phyloP scores from a whole-genome alignment of 1,140 invertebrate genomes.

The Aricia agestis region DNA sequence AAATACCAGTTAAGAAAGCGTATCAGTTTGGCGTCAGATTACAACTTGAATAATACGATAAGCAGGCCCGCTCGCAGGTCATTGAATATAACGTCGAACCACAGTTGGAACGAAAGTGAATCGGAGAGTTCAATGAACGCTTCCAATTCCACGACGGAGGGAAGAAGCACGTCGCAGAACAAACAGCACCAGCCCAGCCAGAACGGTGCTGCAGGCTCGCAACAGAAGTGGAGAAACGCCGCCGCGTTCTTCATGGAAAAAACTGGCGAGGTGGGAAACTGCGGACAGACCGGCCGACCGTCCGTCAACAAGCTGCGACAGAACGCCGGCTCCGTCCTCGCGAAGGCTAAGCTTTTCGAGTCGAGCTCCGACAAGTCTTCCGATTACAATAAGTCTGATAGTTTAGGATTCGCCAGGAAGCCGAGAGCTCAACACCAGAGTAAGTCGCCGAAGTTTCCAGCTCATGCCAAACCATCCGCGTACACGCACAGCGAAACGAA shows the following conservation, averaged over 20 bases:
- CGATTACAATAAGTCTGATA: slow-evolving; percentile 46
- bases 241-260: slow-evolving; percentile 69
- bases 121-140: slow-evolving; percentile 54
- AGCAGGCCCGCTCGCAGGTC: slow-evolving; percentile 53
- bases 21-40: slow-evolving; percentile 50
- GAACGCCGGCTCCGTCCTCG: slow-evolving; percentile 81
- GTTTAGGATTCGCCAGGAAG: slow-evolving; percentile 55
- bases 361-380: slow-evolving; percentile 69
- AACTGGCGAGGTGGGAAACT: slow-evolving; percentile 57
- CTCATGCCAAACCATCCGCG: slow-evolving; percentile 32
- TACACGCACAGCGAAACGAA: slow-evolving; percentile 5
- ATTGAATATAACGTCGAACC: slow-evolving; percentile 51
- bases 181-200: slow-evolving; percentile 38
- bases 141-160: slow-evolving; percentile 47
- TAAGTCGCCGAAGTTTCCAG: slow-evolving; percentile 42
- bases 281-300: slow-evolving; percentile 73
- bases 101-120: slow-evolving; percentile 42
- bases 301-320: slow-evolving; percentile 80
- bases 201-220: slow-evolving; percentile 43
- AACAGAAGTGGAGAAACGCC: slow-evolving; percentile 66
- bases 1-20: slow-evolving; percentile 60
- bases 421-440: slow-evolving; percentile 45
- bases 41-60: slow-evolving; percentile 54
- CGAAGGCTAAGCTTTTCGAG: slow-evolving; percentile 80
- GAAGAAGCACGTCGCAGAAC: slow-evolving; percentile 34